These are phyloP conservation scores for Cantharis flavilabris DNA, from an alignment of 2,888 invertebrate genomes.

Conservation along the genomic window DNA sequence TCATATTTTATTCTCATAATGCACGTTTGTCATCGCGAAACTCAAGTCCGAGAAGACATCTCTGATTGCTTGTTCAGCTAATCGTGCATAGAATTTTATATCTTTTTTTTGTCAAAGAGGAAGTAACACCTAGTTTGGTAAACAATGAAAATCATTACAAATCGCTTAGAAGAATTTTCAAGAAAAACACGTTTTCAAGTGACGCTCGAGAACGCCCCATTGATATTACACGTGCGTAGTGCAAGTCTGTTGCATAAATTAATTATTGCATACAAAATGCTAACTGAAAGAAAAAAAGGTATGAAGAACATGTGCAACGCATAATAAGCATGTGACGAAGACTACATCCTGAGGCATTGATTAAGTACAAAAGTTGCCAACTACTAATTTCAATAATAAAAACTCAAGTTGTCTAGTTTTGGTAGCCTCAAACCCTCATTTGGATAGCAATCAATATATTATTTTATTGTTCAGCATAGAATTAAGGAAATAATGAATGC, in stretches of 20 bases:
- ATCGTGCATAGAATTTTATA: neutral
- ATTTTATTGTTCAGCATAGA: neutral
- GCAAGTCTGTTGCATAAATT: neutral
- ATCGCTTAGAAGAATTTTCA: neutral
- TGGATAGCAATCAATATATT: neutral
- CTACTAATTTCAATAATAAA: neutral
- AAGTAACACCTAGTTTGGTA: neutral
- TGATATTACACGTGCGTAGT: neutral
- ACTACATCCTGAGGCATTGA: conserved; percentile 25
- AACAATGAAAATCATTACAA: neutral
- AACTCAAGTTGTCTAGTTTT: neutral
- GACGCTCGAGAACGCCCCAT: neutral
- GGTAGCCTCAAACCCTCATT: neutral
- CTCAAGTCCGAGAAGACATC: neutral
- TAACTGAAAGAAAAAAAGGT: conserved; percentile 9
- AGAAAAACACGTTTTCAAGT: neutral
- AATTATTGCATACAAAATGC: neutral
- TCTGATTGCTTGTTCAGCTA: neutral
- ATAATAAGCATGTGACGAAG: conserved; percentile 32
- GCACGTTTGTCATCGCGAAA: neutral
- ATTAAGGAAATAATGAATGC: neutral
- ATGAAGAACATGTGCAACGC: conserved; percentile 29
- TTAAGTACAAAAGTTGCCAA: conserved; percentile 26
- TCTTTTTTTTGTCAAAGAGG: neutral
- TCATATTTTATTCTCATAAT: neutral